These are phyloP conservation scores for Sinocyclocheilus rhinocerous DNA, from an alignment of 2,113 vertebrate genomes.

Conservation along the genomic window DNA sequence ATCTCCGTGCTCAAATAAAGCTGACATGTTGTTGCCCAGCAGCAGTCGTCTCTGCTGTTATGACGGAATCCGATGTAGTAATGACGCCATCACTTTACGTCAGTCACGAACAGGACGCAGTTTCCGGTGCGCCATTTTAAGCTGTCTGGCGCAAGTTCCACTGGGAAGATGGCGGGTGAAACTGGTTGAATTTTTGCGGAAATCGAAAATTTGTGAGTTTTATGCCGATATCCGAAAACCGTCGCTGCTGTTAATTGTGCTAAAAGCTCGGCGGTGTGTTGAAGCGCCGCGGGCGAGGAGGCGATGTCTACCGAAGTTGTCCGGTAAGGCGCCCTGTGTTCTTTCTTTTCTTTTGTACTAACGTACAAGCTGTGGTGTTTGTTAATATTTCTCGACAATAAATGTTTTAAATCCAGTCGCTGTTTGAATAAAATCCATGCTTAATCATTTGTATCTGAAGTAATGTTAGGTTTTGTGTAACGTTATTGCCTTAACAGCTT, in stretches of 20 bases:
- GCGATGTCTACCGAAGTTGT: constrained; percentile 58
- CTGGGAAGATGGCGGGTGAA: constrained; percentile 59
- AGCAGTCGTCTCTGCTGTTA: not conserved
- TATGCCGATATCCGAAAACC: not conserved
- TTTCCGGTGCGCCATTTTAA: constrained; percentile 58
- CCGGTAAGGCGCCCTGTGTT: constrained; percentile 40
- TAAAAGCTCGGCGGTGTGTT: not conserved
- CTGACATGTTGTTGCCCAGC: not conserved
- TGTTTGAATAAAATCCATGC: not conserved
- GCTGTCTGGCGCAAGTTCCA: constrained; percentile 29
- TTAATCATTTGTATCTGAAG: not conserved
- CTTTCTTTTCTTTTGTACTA: not conserved
- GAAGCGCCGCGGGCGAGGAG: not conserved
- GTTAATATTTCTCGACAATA: not conserved
- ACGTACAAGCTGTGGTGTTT: not conserved
- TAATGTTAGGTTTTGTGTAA: not conserved
- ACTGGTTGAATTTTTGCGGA: not conserved
- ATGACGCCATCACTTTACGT: not conserved
- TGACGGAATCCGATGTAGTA: not conserved
- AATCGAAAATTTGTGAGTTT: no score
- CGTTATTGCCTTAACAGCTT: not conserved
- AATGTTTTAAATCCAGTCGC: not conserved
- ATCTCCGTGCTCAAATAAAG: not conserved
- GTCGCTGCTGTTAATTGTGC: not conserved
- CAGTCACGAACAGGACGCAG: constrained; percentile 16